Evolutionary conservation across 1,140 invertebrate genomes (phyloP).

Genomic region (Globodera rostochiensis): DNA sequence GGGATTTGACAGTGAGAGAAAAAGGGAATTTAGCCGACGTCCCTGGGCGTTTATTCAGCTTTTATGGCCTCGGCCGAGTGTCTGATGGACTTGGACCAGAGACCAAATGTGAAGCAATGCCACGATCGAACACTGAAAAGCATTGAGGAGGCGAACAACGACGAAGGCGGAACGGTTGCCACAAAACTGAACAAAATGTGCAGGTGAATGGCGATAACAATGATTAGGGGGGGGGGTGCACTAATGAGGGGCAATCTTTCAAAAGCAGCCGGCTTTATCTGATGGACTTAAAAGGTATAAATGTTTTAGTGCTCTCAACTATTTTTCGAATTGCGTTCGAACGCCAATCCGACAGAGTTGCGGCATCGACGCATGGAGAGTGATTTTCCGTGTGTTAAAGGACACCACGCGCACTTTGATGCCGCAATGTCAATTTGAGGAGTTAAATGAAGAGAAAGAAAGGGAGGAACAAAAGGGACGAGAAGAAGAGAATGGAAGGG

Average conservation of each 20-base stretch:
- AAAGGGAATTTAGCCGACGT: slow-evolving; percentile 13
- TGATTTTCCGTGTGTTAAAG: slow-evolving; percentile 65
- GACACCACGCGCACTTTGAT: slow-evolving; percentile 64
- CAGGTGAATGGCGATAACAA: background rate
- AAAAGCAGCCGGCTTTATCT: background rate
- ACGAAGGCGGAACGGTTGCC: slow-evolving; percentile 50
- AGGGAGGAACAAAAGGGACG: background rate
- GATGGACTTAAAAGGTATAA: background rate
- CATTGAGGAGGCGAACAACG: slow-evolving; percentile 60
- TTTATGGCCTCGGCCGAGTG: slow-evolving; percentile 64
- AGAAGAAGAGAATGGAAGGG: background rate
- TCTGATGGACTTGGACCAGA: slow-evolving; percentile 63
- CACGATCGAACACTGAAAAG: slow-evolving; percentile 62
- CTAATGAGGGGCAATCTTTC: background rate
- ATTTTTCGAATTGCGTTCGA: slow-evolving; percentile 61
- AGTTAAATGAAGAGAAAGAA: slow-evolving; percentile 25
- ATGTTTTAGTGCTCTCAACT: slow-evolving; percentile 60
- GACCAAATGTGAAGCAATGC: slow-evolving; percentile 57
- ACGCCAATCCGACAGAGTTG: slow-evolving; percentile 58
- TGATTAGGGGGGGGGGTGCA: too few species aligned
- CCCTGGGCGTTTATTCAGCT: slow-evolving; percentile 41
- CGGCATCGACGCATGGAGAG: slow-evolving; percentile 57
- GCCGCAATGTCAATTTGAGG: slow-evolving; percentile 58
- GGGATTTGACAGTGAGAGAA: slow-evolving; percentile 59
- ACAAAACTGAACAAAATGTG: slow-evolving; percentile 54